Evolutionary conservation across 2,797 vertebrate genomes (phyloP).

Genomic region (Scolopax rusticola): DNA sequence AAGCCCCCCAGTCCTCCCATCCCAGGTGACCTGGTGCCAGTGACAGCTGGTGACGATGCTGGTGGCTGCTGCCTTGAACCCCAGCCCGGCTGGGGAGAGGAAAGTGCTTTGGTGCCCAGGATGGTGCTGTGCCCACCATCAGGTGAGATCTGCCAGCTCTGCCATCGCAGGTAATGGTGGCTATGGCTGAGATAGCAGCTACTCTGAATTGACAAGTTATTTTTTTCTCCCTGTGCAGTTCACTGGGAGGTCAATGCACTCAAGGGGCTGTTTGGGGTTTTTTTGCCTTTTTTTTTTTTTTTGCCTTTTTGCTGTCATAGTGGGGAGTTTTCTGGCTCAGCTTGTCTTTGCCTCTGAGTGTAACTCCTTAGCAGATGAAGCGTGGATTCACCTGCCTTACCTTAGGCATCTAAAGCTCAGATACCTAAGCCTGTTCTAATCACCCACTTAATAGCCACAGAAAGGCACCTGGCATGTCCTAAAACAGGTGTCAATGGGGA

Average conservation of each 20-base stretch:
- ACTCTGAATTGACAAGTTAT: neutral
- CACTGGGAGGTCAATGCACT: constrained; percentile 9
- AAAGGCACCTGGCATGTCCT: neutral
- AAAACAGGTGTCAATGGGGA: neutral
- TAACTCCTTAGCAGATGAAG: neutral
- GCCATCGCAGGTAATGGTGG: fast-evolving
- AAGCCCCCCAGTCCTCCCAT: neutral
- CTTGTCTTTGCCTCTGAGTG: neutral
- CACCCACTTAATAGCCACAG: neutral
- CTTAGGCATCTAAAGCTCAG: neutral
- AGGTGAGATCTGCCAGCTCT: neutral
- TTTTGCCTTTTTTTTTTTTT: neutral
- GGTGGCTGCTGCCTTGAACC: neutral
- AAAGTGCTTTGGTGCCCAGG: fast-evolving
- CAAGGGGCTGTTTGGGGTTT: neutral
- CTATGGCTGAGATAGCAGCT: neutral
- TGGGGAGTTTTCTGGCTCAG: neutral
- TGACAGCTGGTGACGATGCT: neutral
- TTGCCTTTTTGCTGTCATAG: neutral
- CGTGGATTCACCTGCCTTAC: neutral
- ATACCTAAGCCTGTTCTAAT: neutral
- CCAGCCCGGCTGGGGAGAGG: neutral
- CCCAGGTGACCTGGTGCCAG: fast-evolving
- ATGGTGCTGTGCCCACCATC: fast-evolving
- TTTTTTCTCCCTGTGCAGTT: neutral